Base-by-base conservation (phyloP, 2,113 vertebrate genomes). In the Odontophorus gujanensis region DNA sequence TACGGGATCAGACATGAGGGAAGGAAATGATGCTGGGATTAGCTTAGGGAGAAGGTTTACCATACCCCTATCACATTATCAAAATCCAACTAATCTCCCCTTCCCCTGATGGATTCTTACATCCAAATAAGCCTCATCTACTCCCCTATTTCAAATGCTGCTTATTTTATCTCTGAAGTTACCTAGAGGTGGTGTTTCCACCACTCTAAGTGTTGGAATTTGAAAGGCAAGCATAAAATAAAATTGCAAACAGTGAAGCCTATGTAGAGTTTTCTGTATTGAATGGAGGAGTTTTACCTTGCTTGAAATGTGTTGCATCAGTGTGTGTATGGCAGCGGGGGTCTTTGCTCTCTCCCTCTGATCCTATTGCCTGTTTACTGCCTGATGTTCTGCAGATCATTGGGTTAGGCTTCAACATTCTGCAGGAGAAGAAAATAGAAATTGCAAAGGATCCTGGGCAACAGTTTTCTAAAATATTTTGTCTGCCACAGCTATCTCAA, bases 381-480 rank as follows among this genome's bases (percentile, higher is more conserved):
- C 32, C 68, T 63, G 24, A 80, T 1, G 4, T 61, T 90, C 62
- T 74, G 15, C 36, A 63, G 50, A 76, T 91, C 76, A 40, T 74
- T 61, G 38, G 30, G 55, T 66, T 85, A 81, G 80, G 53, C 26
- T 69, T 96, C 83, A 47, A 69, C 66, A 81, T 91, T 79, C 82
- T 50, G 28, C 30, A 83, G 48, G 40, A 71, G 81, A 87, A 87
- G 45, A 92, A 81, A 89, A 80, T 0, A 63, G 61, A 71, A 91
- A 86, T 69, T 67, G 73, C 61, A 67, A 72, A 93, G 77, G 74
- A 89, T 48, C 77, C 71, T 55, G 48, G 57, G 81, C 45, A 85
- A 69, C 28, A 61, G 76, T 92, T 90, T 92, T 72, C 55, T 78
- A 80, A 91, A 76, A 88, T 82, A 84, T 93, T 96, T 95, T 88